Evolutionary conservation across 2,888 invertebrate species (phyloP), one percentile per base, ranked within the genome.

Genomic region (Nysson spinosus): DNA sequence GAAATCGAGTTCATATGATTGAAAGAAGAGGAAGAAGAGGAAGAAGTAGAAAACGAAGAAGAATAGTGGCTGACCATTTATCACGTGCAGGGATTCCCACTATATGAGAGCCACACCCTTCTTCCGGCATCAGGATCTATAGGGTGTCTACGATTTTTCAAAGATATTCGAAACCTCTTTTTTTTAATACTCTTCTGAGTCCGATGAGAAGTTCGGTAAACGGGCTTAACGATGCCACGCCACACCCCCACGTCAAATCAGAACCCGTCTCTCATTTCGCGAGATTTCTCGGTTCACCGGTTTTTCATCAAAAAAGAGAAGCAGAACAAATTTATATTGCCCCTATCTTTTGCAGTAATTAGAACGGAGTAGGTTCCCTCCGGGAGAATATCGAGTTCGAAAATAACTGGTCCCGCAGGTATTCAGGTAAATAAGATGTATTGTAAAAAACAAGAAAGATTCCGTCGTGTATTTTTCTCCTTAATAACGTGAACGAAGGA

Each of bases 41-140:
- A 17, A 46, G 39, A 37, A 43, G 19, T 34, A 50, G 37, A 55
- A 37, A 17, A 34, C 16, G 52, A 58, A 30, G 37, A 24, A 17
- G 19, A 50, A 26, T 46, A 28, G 12, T 52, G 12, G 55, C 46
- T 66, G 66, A 60, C 60, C 70, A 80, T 81, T 81, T 77, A 79
- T 81, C 74, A 79, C 64, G 51, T n/a, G 60, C 49, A 46, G 61
- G 69, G 68, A 73, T 75, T 75, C 69, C 67, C 60, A 40, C 57
- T 66, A 54, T 56, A 68, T 58, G 47, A 63, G 46, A 65, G 61
- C 79, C 80, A 72, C 80, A 76, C 79, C 80, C 72, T 73, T 74
- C 75, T 79, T 80, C 81, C 74, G 78, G 79, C 77, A 79, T 72
- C 72, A 78, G 43, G 46, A 65, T 65, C 39, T 58, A 66, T 69